Base-by-base conservation (phyloP, 2,113 vertebrate species). In the Struthidea cinerea region DNA sequence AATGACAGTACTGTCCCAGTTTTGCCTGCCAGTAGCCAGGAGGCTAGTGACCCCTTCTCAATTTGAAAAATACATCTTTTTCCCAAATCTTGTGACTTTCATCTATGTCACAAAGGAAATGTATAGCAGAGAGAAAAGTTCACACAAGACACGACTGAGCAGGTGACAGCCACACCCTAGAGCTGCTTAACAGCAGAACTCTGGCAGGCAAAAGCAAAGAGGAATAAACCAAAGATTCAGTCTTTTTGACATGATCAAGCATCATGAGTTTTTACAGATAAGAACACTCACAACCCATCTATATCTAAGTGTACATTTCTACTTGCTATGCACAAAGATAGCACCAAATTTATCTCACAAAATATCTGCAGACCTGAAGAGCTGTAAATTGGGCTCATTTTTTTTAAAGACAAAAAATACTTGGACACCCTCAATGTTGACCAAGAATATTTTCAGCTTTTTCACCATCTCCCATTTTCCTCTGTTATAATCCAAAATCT, bases 111-210 rank as follows among this genome's bases (percentile, higher is more conserved):
- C 11, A 69, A 82, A 68, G 39, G 24, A 78, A 79, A 84, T 1
- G 6, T 11, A 39, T 15, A 21, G 53, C 42, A 47, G 39, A 74
- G 20, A 65, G 23, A 30, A 61, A 78, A 59, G 46, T 16, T 41
- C 37, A 46, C 35, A 49, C 12, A 3, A 37, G 18, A 52, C 6
- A 19, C 0, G 0, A 63, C 20, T 47, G 49, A 82, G 39, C 6
- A 64, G 21, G 33, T 17, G 37, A 79, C 19, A 82, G 32, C 30
- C 50, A 76, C 61, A 75, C 8, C 37, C n/a, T 7, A 71, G 23
- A 19, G 33, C 27, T 59, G 32, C 26, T 60, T 41, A 59, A 59
- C 3, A 41, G 59, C n/a, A 79, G 10, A 68, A 63, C 13, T 44
- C 22, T 33, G 49, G 33, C 7, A 75, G 7, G 6, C 41, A 78